A percentile compares a stretch with the other conserved stretches of the same genome.
Evolutionary conservation across 92 coral and sea anemone genomes (phyloP).

Genomic region (Heteractis magnifica): DNA sequence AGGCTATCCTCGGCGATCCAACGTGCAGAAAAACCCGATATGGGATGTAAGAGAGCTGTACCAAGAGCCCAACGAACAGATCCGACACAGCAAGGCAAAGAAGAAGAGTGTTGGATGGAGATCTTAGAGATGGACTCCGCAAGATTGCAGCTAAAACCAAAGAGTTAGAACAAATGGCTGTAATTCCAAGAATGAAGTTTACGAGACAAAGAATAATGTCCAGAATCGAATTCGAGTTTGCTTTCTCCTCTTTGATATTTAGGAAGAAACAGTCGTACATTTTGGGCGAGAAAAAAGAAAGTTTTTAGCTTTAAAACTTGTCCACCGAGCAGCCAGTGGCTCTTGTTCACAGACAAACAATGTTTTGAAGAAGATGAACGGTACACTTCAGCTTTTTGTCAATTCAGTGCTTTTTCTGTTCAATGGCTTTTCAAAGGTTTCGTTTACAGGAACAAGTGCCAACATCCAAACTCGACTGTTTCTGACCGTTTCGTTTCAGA

Average conservation of each 20-base stretch:
- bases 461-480: background rate
- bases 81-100: constrained; percentile 19
- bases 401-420: background rate
- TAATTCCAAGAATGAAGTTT: constrained; percentile 3
- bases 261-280: constrained; percentile 16
- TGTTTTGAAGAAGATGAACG: background rate
- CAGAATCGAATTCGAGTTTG: background rate
- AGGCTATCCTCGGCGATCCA: background rate
- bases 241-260: background rate
- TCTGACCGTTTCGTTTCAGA: background rate
- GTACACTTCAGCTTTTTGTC: background rate
- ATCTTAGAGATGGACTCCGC: constrained; percentile 10
- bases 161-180: background rate
- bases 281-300: background rate
- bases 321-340: background rate
- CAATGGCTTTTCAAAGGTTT: background rate
- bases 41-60: constrained; percentile 6
- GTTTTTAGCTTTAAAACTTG: background rate
- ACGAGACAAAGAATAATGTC: constrained; percentile 10
- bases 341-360: background rate
- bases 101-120: constrained; percentile 8
- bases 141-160: background rate
- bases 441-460: background rate
- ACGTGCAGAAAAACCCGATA: background rate
- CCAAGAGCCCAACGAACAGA: constrained; percentile 1